These are phyloP conservation scores for Poeciliopsis paucimaculata DNA, from an alignment of 2,797 vertebrate genomes.

Conservation along the genomic window DNA sequence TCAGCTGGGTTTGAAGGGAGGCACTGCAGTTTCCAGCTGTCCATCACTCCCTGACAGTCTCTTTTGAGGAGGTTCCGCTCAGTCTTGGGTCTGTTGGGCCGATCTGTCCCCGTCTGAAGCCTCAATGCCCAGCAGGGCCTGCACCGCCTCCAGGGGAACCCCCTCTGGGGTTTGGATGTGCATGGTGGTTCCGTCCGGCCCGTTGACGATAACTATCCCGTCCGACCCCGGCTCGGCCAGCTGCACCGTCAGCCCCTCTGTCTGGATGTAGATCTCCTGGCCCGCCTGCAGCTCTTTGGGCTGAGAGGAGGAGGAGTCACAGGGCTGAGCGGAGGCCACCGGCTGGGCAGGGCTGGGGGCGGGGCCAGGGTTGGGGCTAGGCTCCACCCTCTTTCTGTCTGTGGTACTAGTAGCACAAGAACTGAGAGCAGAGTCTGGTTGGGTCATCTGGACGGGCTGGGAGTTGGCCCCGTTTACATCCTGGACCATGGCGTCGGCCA, in stretches of 20 bases:
- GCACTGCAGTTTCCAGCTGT: background rate
- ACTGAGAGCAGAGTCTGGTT: conserved; percentile 68
- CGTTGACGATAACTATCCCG: conserved; percentile 80
- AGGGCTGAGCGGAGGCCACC: conserved; percentile 1
- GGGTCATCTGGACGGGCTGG: conserved; percentile 43
- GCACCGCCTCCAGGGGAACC: conserved; percentile 81
- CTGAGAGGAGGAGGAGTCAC: conserved; percentile 1
- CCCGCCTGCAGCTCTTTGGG: conserved; percentile 71
- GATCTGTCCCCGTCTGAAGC: conserved; percentile 66
- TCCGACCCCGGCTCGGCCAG: conserved; percentile 78
- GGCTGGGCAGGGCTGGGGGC: conserved; percentile 4
- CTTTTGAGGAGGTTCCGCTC: conserved; percentile 3
- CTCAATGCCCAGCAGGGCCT: conserved; percentile 84
- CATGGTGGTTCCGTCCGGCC: conserved; percentile 80
- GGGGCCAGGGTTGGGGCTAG: background rate
- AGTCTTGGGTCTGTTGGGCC: conserved; percentile 42
- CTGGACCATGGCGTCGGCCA: no score
- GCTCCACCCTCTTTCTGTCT: conserved; percentile 19
- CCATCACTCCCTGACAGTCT: conserved; percentile 1
- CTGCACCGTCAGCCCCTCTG: conserved; percentile 81
- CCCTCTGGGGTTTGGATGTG: conserved; percentile 81
- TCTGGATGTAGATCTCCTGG: conserved; percentile 84
- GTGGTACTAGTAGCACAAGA: conserved; percentile 3
- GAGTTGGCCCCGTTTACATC: accelerated
- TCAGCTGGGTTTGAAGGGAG: background rate